A percentile compares a stretch with the other conserved stretches of the same genome.
phyloP scores from a whole-genome alignment of 2,888 invertebrate genomes.

The Lobophora halterata region DNA sequence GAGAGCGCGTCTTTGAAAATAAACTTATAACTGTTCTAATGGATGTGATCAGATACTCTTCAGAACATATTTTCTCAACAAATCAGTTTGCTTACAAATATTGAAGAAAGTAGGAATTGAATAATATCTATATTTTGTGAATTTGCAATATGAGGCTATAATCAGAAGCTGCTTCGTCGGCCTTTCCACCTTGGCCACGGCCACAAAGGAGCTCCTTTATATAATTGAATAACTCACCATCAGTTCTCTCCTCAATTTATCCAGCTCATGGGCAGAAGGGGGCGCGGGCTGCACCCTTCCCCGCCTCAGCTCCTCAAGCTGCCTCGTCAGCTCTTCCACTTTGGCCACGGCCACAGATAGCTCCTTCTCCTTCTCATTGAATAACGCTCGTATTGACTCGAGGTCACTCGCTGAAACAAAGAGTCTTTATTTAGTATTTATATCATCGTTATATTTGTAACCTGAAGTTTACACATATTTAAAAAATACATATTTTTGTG shows the following conservation, averaged over 20 bases:
- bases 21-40: slow-evolving; percentile 2
- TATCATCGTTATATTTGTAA: too few relatives aligned
- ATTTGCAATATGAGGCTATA: too few relatives aligned
- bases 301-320: slow-evolving; percentile 93
- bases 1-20: slow-evolving; percentile 9
- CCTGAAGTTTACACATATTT: too few relatives aligned
- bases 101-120: too few relatives aligned
- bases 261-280: slow-evolving; percentile 92
- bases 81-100: too few relatives aligned
- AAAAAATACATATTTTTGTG: too few relatives aligned
- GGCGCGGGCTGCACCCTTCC: slow-evolving; percentile 83
- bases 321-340: slow-evolving; percentile 96
- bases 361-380: slow-evolving; percentile 99
- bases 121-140: too few relatives aligned
- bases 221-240: slow-evolving; percentile 83
- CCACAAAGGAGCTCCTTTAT: too few relatives aligned
- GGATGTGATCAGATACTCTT: too few relatives aligned
- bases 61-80: too few relatives aligned
- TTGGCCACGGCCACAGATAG: slow-evolving; percentile 97
- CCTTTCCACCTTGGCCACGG: too few relatives aligned
- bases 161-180: too few relatives aligned
- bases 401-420: slow-evolving; percentile 91
- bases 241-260: slow-evolving; percentile 94
- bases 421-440: not conserved
- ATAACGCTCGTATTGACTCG: slow-evolving; percentile 96